A percentile compares a stretch with the other conserved stretches of the same genome.
phyloP scores from a whole-genome alignment of 2,797 vertebrate genomes.

The Passerculus sandwichensis region DNA sequence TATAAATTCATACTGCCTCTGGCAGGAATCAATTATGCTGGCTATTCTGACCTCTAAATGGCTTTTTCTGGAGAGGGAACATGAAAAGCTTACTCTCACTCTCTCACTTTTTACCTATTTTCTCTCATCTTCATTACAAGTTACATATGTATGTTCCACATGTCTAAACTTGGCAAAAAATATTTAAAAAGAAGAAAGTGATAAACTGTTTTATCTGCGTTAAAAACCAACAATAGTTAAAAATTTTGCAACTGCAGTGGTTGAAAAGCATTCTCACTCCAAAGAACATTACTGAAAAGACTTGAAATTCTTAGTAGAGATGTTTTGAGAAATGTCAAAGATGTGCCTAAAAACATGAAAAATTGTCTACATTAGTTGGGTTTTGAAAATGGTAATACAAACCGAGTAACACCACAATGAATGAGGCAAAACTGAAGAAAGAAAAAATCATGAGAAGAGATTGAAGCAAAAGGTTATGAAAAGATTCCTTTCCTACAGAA shows the following conservation, averaged over 20 bases:
- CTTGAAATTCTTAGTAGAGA: not conserved
- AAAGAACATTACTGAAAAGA: not conserved
- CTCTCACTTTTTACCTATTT: not conserved
- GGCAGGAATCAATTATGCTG: constrained; percentile 65
- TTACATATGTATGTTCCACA: not conserved
- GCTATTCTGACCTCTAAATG: constrained; percentile 51
- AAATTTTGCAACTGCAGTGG: not conserved
- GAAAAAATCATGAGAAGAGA: not conserved
- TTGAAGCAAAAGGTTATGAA: not conserved
- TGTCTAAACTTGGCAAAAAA: not conserved
- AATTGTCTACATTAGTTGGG: not conserved
- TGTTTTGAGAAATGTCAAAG: not conserved
- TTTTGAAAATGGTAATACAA: not conserved
- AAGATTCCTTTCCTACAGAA: not conserved
- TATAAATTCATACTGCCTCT: constrained; percentile 62
- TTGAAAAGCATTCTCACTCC: not conserved
- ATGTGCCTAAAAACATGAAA: not conserved
- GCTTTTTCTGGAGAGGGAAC: not conserved
- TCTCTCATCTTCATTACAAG: not conserved
- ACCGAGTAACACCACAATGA: not conserved
- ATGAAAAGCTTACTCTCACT: not conserved
- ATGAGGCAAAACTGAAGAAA: not conserved
- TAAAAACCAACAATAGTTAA: not conserved
- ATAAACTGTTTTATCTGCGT: not conserved
- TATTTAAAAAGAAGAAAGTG: not conserved